Evolutionary conservation across 2,113 vertebrate species (phyloP), one percentile per base, ranked within the genome.

Genomic region (Anarrhichthys ocellatus): DNA sequence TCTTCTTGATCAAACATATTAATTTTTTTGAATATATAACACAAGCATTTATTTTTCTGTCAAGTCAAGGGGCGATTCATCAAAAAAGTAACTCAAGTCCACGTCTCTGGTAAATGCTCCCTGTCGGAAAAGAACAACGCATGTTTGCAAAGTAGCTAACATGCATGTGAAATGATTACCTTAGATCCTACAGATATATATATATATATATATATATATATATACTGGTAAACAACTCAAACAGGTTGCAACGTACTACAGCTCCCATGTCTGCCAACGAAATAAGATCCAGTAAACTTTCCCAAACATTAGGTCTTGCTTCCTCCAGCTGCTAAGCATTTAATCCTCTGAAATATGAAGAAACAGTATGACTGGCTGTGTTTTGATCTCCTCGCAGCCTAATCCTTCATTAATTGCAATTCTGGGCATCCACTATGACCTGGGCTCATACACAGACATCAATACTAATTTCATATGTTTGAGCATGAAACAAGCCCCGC

Each of bases 321-420:
- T 42, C 63, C 63, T 46, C 52, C 62, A 82, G 77, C 82, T 81
- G 79, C 63, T 80, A 73, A 90, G 84, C 73, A 80, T 87, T 78
- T 93, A 92, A 91, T 92, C 91, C 84, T 69, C 81, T 85, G 78
- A 92, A 91, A 84, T 88, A 94, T 92, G 86, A 90, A 91, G 89
- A 78, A 90, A 86, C 67, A 34, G 73, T 76, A 67, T 73, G 82
- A 82, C 72, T 79, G 65, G 68, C 65, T 64, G 66, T 81, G 85
- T 90, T 92, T 91, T 88, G 81, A 92, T 89, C 88, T 91, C 70
- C 78, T 78, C 40, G 8, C 79, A 64, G 80, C 76, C 59, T 92
- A 93, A 93, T 91, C 88, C 82, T 68, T 84, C 87, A 92, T 92
- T 92, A 92, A 91, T 92, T 88, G 78, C 80, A 87, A 90, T 92